Evolutionary conservation across 2,888 invertebrate species (phyloP), one percentile per base, ranked within the genome.

Genomic region (Metellina segmentata): DNA sequence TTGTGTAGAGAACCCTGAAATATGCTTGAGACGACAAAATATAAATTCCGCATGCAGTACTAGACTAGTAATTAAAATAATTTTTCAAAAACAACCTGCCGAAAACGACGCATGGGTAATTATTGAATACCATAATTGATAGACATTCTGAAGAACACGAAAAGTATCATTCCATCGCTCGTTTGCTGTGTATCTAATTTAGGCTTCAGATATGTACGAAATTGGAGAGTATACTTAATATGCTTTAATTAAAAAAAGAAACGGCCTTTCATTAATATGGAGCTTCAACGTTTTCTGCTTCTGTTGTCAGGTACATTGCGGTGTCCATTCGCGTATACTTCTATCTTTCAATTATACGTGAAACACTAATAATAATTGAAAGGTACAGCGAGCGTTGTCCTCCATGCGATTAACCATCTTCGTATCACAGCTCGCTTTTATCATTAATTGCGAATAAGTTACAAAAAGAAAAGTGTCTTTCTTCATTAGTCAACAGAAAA

Each of bases 361-460:
- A 52, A 90, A 71, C 85, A 74, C 81, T 86, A 86, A 82, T 81
- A 86, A 75, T 91, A 81, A 81, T 90, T 90, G 81, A 86, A 90
- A 72, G 79, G 34, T 72, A 74, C 74, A 90, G 72, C 53, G 77
- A 81, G 70, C 91, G 75, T 69, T 72, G 81, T 83, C 78, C 49
- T 74, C 20, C 72, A 49, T 78, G 78, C 72, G 34, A 81, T 78
- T 85, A 87, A 86, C 91, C 86, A 90, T 85, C 86, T 85, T 81
- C 79, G 86, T 87, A 78, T 87, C 53, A 83, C 87, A 87, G 87
- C 78, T 81, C 13, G 72, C 86, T 87, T 91, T 87, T 87, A 91
- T 91, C 91, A 91, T 91, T 91, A 87, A 91, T 91, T 91, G 87
- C 72, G n/a, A 88, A 87, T 49, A 91, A 83, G 82, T 82, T 82